These are phyloP conservation scores for Verasper variegatus DNA, from an alignment of 2,113 vertebrate genomes.

Conservation along the genomic window DNA sequence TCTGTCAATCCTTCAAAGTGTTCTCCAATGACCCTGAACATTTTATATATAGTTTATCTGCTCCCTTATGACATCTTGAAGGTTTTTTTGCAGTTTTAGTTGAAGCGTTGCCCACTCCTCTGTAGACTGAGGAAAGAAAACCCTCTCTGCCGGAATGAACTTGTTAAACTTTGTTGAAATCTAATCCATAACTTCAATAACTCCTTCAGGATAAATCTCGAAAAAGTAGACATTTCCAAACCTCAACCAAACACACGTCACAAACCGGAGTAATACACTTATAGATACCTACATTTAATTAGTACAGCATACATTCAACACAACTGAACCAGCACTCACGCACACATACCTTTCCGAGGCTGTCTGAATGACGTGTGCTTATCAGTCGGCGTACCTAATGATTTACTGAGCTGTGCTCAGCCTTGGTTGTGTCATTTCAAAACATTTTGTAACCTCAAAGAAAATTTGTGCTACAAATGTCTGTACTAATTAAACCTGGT, in stretches of 20 bases:
- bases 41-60: too few relatives aligned
- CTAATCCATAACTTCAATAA: too few relatives aligned
- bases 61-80: too few relatives aligned
- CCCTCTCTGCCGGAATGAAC: neutral
- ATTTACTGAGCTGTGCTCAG: neutral
- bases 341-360: neutral
- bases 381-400: neutral
- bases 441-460: neutral
- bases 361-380: neutral
- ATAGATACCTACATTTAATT: neutral
- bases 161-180: neutral
- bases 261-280: neutral
- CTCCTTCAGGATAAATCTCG: neutral
- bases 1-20: neutral
- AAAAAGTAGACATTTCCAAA: neutral
- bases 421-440: neutral
- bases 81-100: too few relatives aligned
- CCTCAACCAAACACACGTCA: neutral
- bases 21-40: neutral
- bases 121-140: neutral
- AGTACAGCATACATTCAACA: neutral
- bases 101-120: too few relatives aligned
- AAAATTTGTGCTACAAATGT: neutral
- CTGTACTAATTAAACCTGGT: constrained; percentile 36
- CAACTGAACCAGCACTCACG: constrained; percentile 11